Evolutionary conservation across 2,888 invertebrate species (phyloP), one percentile per base, ranked within the genome.

Genomic region (Ophioninae sp.): DNA sequence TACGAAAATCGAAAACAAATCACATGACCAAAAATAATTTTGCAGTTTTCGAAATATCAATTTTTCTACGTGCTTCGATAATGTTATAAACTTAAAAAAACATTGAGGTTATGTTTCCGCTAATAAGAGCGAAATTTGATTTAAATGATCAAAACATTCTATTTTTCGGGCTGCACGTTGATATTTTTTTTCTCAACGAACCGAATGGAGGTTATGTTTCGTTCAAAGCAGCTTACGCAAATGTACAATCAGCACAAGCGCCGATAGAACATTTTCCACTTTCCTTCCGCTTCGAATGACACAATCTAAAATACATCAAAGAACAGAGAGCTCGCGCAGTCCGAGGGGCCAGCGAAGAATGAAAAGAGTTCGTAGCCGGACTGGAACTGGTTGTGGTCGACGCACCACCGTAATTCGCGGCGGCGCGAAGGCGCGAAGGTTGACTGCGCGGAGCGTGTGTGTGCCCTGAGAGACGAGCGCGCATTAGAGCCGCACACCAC

Each of bases 301-400:
- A 17, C 6, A 51, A 17, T 17, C 17, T 51, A 51, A 41, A 41
- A 7, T 9, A 17, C 51, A 30, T 30, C 30, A 30, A 30, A 30
- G 30, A 30, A 30, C 30, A 30, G 30, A 30, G 30, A 30, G 30
- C 51, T 51, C 13, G 44, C 10, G 51, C 5, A 51, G 17, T 51
- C 5, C 17, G n/a, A 41, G 76, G 41, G 41, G 10, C 61, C 39
- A 39, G 58, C 17, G 23, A n/a, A 59, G 65, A 63, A 63, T 41
- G 68, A 80, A 44, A 73, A 56, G 65, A 73, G 69, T 67, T 56
- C 58, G 39, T 23, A 58, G 73, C 85, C 86, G 82, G 85, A 77
- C 82, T 77, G 68, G 63, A 87, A 86, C 87, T 87, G 87, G 87
- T 86, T 87, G 69, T 84, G 73, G 83, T 69, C 79, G 81, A 79